Evolutionary conservation across 1,140 invertebrate species (phyloP), one percentile per base, ranked within the genome.

Genomic region (Drosophila sproati): DNA sequence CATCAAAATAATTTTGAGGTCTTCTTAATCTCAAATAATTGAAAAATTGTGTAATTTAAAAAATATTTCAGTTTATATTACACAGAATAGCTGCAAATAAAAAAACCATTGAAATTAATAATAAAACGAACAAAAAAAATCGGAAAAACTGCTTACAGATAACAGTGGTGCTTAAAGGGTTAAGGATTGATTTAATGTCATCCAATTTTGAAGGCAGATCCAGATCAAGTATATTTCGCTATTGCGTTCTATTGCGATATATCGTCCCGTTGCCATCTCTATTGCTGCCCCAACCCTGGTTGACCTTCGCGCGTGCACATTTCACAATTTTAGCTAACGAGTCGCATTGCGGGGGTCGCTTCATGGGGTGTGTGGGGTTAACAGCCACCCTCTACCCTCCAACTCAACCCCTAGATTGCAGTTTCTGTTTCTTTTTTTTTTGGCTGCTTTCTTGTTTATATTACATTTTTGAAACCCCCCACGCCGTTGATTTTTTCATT

Each of bases 321-420:
- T 88, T 82, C 83, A 61, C 83, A 79, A 87, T 82, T 87, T 73
- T 52, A 79, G 83, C 83, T 87, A 87, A 87, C 83, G 82, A 87
- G 83, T 66, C 76, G 32, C 45, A 39, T 12, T 51, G 57, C 12
- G 43, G 35, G 32, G 54, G 20, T 10, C 43, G 12, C 37, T 6
- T 20, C 20, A 5, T 2, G 29, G 51, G 32, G 2, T 39, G 20
- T 1, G 20, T 34, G 60, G 39, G 34, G 12, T 3, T 43, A 4
- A 7, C 37, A 70, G 20, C 37, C 37, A 34, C 12, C 20, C 29
- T 8, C 45, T 12, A 20, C 10, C 7, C 37, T 20, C 20, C 20
- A 20, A 31, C 10, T 2, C 31, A 20, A 10, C 28, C 32, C 51
- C 67, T 37, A n/a, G 50, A 68, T 73, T 87, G 83, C 83, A 62